Conservation (phyloP, 2,888 invertebrate species). For the Dicranocentrus wangi region DNA sequence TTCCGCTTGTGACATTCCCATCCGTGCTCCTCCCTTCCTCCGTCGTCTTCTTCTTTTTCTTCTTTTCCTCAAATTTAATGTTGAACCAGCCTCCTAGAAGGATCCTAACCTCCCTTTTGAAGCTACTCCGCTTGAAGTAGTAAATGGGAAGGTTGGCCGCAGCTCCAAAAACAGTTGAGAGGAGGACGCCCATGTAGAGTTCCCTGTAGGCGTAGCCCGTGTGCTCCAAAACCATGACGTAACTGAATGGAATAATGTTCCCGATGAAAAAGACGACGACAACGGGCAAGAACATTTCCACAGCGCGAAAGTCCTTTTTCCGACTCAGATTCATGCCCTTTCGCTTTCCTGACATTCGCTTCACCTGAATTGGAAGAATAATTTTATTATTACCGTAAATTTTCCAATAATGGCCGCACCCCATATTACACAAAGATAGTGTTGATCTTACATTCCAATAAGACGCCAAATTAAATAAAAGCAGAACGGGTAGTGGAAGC, state of each 20-base stretch:
- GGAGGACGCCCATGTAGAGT: background rate
- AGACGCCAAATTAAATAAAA: background rate
- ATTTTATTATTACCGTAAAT: too few relatives aligned
- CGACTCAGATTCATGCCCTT: background rate
- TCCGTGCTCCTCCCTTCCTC: background rate
- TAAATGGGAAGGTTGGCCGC: background rate
- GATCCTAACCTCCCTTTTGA: background rate
- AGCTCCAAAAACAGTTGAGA: background rate
- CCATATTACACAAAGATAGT: too few relatives aligned
- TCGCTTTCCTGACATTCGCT: background rate
- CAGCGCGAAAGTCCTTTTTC: slow-evolving; percentile 5
- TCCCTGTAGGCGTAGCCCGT: background rate
- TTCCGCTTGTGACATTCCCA: background rate
- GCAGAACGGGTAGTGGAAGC: slow-evolving; percentile 1
- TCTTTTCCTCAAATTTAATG: background rate
- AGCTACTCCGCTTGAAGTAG: background rate
- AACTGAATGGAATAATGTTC: background rate
- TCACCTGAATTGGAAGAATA: background rate
- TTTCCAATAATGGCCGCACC: too few relatives aligned
- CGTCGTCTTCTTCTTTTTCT: too few relatives aligned
- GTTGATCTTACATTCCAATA: slow-evolving; percentile 11
- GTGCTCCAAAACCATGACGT: background rate
- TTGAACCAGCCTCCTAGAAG: background rate
- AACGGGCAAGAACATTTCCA: background rate
- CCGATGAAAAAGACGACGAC: background rate